Base-by-base conservation (phyloP, 2,113 vertebrate genomes). In the Lepisosteus osseus region DNA sequence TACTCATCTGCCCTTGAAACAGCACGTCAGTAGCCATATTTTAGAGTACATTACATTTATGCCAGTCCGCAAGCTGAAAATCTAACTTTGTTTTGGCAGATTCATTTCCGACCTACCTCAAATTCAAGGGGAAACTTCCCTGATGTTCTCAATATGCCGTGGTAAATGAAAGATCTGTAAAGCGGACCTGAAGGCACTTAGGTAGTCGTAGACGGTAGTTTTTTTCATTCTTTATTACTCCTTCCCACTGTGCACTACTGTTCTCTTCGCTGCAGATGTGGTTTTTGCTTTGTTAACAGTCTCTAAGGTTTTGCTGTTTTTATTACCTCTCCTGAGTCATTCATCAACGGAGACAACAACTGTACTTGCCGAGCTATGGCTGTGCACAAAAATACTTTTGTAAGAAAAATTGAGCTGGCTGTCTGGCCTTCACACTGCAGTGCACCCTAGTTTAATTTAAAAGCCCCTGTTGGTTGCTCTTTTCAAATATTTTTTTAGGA, bases 381-480 rank as follows among this genome's bases (percentile, higher is more conserved):
- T 76, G 29, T 29, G 72, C 84, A 89, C 88, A 90, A 84, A 90
- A 89, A 90, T 83, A 89, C 83, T 87, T 88, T 86, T 91, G 87
- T 90, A 89, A 89, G 89, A 90, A 91, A 86, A 83, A 80, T 81
- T 81, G 77, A 84, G 79, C 85, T 79, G 83, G 83, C 87, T 89
- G 89, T 92, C 89, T 90, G 90, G 86, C 88, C 85, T 89, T 93
- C 90, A 91, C 89, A 93, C 86, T 83, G 86, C 82, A 81, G 85
- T 92, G 89, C 89, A 88, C 87, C 89, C 79, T 64, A 56, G 79
- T 69, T 83, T 91, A 86, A 92, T 92, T 92, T 91, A 92, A 89
- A 90, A 88, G 84, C 79, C 90, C 89, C 87, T 2, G 74, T 76
- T 85, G 89, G 88, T 76, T 74, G 62, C 74, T 74, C 68, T 74